Evolutionary conservation across 2,113 vertebrate genomes (phyloP).

Genomic region (Phocoena sinus): DNA sequence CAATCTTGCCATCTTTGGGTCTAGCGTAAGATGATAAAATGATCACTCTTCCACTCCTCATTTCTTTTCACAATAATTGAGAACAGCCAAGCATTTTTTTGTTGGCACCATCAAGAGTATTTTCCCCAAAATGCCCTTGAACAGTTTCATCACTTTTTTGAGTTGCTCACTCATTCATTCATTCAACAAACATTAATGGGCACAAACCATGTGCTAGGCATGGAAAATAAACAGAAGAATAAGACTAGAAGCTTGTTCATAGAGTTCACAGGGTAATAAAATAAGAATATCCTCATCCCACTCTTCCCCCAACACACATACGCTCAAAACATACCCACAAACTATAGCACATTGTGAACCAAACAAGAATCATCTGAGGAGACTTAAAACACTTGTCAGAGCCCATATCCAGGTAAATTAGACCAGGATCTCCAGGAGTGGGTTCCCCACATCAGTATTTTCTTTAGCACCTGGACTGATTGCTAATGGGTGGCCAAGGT

Average conservation of each 20-base stretch:
- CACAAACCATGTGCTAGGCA: neutral
- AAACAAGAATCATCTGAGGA: neutral
- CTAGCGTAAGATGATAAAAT: neutral
- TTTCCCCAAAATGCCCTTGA: neutral
- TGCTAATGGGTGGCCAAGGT: neutral
- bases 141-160: neutral
- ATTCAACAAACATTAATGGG: constrained; percentile 28
- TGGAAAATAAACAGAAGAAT: neutral
- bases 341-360: neutral
- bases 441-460: neutral
- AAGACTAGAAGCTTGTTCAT: neutral
- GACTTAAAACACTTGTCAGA: neutral
- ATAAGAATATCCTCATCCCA: neutral
- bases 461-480: neutral
- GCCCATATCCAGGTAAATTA: neutral
- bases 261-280: neutral
- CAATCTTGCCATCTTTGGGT: neutral
- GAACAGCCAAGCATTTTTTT: neutral
- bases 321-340: neutral
- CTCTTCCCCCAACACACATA: neutral
- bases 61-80: neutral
- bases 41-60: neutral
- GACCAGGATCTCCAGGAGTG: neutral
- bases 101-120: neutral
- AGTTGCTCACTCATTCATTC: neutral